A percentile compares a stretch with the other conserved stretches of the same genome.
Conservation (phyloP, 2,113 vertebrate genomes). For the Neofelis nebulosa region DNA sequence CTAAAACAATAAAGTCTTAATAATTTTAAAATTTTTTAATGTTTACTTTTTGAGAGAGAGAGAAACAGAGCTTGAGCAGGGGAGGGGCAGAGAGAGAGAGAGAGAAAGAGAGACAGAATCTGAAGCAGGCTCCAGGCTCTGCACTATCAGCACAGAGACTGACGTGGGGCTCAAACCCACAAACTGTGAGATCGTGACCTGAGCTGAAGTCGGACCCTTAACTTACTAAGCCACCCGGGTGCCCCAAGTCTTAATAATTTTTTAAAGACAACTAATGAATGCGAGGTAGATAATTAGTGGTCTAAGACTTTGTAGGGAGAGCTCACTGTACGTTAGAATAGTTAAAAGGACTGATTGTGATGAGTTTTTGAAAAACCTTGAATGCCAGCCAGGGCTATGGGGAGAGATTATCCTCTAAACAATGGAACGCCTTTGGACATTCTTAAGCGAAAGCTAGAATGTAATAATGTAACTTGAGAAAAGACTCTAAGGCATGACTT, state of each 20-base stretch:
- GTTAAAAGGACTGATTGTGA: background rate
- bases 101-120: too few species aligned
- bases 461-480: constrained; percentile 10
- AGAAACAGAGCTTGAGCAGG: too few species aligned
- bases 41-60: too few species aligned
- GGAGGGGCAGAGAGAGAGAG: too few species aligned
- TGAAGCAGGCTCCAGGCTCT: too few species aligned
- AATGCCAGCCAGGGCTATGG: background rate
- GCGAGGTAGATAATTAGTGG: background rate
- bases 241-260: background rate
- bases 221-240: too few species aligned
- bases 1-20: constrained; percentile 1
- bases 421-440: background rate
- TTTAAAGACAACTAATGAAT: background rate
- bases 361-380: constrained; percentile 32
- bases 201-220: too few species aligned
- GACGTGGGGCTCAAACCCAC: too few species aligned
- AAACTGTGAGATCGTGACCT: too few species aligned
- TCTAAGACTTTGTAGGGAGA: background rate
- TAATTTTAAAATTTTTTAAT: background rate
- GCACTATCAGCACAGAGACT: too few species aligned
- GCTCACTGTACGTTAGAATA: background rate
- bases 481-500: background rate
- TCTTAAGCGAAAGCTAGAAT: constrained; percentile 32
- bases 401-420: constrained; percentile 10